phyloP scores from a whole-genome alignment of 2,888 invertebrate genomes.

The Oegoconia quadripuncta region DNA sequence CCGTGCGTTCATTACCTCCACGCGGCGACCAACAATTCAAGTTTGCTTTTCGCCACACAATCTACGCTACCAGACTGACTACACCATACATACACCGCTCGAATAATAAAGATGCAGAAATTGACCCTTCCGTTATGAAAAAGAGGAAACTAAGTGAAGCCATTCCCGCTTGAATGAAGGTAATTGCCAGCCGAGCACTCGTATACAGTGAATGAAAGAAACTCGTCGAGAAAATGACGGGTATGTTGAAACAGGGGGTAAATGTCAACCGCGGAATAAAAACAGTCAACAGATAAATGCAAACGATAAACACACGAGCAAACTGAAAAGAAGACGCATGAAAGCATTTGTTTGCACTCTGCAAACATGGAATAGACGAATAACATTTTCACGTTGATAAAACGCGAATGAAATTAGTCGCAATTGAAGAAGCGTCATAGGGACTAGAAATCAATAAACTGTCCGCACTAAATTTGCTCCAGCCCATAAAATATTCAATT shows the following conservation, averaged over 20 bases:
- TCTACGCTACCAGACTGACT: slow-evolving; percentile 72
- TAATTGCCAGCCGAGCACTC: slow-evolving; percentile 72
- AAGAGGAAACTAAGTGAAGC: slow-evolving; percentile 78
- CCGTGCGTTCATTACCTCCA: slow-evolving; percentile 77
- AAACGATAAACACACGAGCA: slow-evolving; percentile 72
- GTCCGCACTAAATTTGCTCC: slow-evolving; percentile 63
- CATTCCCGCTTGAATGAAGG: slow-evolving; percentile 73
- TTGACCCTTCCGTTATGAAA: slow-evolving; percentile 72
- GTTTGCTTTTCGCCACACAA: slow-evolving; percentile 77
- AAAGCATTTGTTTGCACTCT: slow-evolving; percentile 54
- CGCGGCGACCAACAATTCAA: slow-evolving; percentile 76
- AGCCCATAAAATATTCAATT: slow-evolving; percentile 78
- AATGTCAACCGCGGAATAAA: slow-evolving; percentile 76
- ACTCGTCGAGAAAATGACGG: slow-evolving; percentile 59
- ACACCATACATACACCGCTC: slow-evolving; percentile 66
- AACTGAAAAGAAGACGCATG: slow-evolving; percentile 63
- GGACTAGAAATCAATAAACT: slow-evolving; percentile 61
- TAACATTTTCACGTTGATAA: slow-evolving; percentile 19
- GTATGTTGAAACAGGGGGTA: slow-evolving; percentile 74
- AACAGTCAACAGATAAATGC: slow-evolving; percentile 79
- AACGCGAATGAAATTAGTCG: slow-evolving; percentile 30
- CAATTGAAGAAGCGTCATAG: slow-evolving; percentile 27
- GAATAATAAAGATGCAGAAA: slow-evolving; percentile 79
- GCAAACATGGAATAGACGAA: slow-evolving; percentile 33
- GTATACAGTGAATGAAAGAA: slow-evolving; percentile 73